Conservation (phyloP, 2,888 invertebrate species). For the Emmelina monodactyla region DNA sequence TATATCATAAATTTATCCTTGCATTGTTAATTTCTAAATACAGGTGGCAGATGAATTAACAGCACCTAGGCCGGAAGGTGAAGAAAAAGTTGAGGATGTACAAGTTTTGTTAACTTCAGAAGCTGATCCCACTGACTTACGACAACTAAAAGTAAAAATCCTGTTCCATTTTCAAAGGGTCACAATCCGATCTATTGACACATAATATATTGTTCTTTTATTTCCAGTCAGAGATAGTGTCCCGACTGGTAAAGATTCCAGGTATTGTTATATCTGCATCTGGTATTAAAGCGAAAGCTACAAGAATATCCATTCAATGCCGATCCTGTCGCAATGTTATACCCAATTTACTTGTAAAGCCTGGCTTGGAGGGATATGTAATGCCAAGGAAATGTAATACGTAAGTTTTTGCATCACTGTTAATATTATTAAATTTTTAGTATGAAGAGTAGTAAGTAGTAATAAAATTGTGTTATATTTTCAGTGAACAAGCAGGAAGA, state of each 20-base stretch:
- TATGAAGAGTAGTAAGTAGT: neutral
- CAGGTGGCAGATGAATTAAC: constrained; percentile 93
- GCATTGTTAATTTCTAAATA: constrained; percentile 6
- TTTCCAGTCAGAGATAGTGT: constrained; percentile 94
- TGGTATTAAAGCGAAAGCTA: constrained; percentile 94
- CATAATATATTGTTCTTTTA: constrained; percentile 2
- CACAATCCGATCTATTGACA: too few species aligned
- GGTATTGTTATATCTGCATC: constrained; percentile 96
- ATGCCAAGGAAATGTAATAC: constrained; percentile 94
- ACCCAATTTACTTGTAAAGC: constrained; percentile 88
- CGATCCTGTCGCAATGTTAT: constrained; percentile 90
- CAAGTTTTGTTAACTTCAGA: constrained; percentile 89
- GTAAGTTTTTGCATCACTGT: constrained; percentile 57
- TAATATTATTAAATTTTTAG: neutral
- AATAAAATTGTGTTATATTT: constrained; percentile 19
- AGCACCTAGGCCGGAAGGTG: constrained; percentile 87
- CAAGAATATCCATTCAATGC: constrained; percentile 94
- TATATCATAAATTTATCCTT: neutral
- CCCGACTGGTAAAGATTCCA: constrained; percentile 91
- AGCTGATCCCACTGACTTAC: constrained; percentile 79
- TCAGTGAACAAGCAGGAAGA: constrained; percentile 89
- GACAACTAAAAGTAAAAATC: constrained; percentile 89
- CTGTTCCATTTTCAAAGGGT: too few species aligned
- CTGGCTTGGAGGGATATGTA: constrained; percentile 95
- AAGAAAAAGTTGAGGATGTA: constrained; percentile 89